phyloP scores from a whole-genome alignment of 2,113 vertebrate species.

The Pogonocichla stellata region DNA sequence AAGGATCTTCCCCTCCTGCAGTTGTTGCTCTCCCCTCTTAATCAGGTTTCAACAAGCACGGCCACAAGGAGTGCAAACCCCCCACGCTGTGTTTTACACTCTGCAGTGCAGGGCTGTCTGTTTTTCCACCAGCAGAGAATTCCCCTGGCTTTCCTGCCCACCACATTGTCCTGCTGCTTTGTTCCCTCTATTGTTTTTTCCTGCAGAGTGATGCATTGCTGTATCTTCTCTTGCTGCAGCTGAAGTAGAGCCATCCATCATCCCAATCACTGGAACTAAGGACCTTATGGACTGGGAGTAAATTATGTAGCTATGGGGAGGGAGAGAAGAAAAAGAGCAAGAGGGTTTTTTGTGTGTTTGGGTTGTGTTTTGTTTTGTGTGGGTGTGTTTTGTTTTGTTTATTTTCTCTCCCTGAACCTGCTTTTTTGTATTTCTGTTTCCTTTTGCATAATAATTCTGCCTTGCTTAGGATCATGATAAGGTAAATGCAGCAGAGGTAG shows the following conservation, averaged over 20 bases:
- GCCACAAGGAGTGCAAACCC: conserved; percentile 8
- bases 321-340: not conserved
- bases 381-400: not conserved
- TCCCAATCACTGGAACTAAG: conserved; percentile 68
- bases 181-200: conserved; percentile 67
- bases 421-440: conserved; percentile 47
- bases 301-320: conserved; percentile 73
- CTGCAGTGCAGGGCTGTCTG: conserved; percentile 15
- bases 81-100: conserved; percentile 26
- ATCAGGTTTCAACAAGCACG: not conserved
- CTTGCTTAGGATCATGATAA: conserved; percentile 52
- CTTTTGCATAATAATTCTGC: conserved; percentile 29
- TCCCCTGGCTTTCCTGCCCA: conserved; percentile 52
- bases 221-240: conserved; percentile 45
- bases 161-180: conserved; percentile 57
- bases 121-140: conserved; percentile 54
- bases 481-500: conserved; percentile 50
- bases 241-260: conserved; percentile 79
- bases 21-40: not conserved
- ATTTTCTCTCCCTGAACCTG: conserved; percentile 42
- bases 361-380: not conserved
- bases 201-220: conserved; percentile 72
- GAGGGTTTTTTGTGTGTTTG: not conserved
- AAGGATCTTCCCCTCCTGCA: conserved; percentile 14
- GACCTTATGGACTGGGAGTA: conserved; percentile 77